These are phyloP conservation scores for Hippocampus zosterae DNA, from an alignment of 2,113 vertebrate genomes.

Conservation along the genomic window DNA sequence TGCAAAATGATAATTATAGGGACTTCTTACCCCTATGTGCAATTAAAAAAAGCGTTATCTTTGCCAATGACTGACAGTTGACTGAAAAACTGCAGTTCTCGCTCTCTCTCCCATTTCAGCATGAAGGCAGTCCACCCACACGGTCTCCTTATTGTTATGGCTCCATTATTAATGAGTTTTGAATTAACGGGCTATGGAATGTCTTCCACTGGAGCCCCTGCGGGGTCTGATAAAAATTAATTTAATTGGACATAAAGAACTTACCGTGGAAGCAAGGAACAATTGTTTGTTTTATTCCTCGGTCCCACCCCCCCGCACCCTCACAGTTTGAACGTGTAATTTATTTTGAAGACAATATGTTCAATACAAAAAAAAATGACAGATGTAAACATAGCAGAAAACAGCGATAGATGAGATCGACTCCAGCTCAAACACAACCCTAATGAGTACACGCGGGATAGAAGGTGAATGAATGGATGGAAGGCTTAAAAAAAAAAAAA, in stretches of 20 bases:
- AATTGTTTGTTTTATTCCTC: background rate
- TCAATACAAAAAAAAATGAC: background rate
- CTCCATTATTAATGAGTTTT: conserved; percentile 63
- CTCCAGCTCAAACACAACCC: background rate
- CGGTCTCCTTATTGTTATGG: conserved; percentile 55
- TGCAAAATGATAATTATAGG: conserved; percentile 61
- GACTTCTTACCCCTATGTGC: conserved; percentile 45
- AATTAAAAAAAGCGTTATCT: conserved; percentile 66
- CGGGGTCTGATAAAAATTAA: conserved; percentile 38
- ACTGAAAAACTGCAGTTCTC: conserved; percentile 42
- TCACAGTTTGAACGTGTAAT: background rate
- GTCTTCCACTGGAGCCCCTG: conserved; percentile 43
- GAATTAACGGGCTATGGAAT: conserved; percentile 52
- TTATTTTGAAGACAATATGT: background rate
- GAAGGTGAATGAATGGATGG: background rate
- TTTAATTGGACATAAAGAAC: conserved; percentile 5
- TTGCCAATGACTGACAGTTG: conserved; percentile 62
- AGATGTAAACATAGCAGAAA: background rate
- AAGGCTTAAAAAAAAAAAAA: background rate
- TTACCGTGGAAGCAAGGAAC: background rate
- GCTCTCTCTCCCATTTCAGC: conserved; percentile 15
- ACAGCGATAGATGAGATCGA: background rate
- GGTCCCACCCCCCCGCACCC: background rate
- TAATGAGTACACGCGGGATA: background rate
- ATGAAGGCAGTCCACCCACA: conserved; percentile 56